Conservation (phyloP, 2,888 invertebrate genomes). For the Cantharis rufa region DNA sequence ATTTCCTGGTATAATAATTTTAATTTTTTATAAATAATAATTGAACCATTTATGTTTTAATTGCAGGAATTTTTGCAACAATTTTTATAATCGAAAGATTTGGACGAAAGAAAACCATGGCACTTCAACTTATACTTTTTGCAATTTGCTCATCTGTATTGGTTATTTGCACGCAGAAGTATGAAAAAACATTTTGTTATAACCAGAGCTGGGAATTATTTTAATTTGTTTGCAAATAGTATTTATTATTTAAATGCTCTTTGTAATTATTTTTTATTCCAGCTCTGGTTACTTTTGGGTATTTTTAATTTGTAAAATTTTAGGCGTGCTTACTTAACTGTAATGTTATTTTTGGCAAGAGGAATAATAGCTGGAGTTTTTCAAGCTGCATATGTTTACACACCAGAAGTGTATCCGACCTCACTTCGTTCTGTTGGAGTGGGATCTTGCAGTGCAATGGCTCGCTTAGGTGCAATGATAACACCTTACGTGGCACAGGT, state of each 20-base stretch:
- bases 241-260: too few relatives aligned
- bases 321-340: constrained; percentile 77
- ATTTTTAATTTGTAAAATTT: constrained; percentile 39
- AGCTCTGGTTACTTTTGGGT: not conserved
- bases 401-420: constrained; percentile 93
- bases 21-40: not conserved
- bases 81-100: constrained; percentile 87
- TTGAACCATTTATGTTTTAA: not conserved
- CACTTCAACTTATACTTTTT: constrained; percentile 86
- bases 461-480: constrained; percentile 89
- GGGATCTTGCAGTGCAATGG: constrained; percentile 90
- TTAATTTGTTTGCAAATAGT: not conserved
- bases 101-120: constrained; percentile 92
- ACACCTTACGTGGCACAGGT: constrained; percentile 95
- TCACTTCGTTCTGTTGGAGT: constrained; percentile 86
- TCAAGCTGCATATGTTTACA: constrained; percentile 94
- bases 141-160: constrained; percentile 75
- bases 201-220: not conserved
- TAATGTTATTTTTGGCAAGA: constrained; percentile 83
- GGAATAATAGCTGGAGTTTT: constrained; percentile 93
- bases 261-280: too few relatives aligned
- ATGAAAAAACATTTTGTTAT: constrained; percentile 50
- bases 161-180: constrained; percentile 74
- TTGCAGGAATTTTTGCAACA: constrained; percentile 81
- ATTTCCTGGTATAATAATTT: constrained; percentile 74